phyloP scores from a whole-genome alignment of 1,140 invertebrate species.

The Dendroctonus valens region DNA sequence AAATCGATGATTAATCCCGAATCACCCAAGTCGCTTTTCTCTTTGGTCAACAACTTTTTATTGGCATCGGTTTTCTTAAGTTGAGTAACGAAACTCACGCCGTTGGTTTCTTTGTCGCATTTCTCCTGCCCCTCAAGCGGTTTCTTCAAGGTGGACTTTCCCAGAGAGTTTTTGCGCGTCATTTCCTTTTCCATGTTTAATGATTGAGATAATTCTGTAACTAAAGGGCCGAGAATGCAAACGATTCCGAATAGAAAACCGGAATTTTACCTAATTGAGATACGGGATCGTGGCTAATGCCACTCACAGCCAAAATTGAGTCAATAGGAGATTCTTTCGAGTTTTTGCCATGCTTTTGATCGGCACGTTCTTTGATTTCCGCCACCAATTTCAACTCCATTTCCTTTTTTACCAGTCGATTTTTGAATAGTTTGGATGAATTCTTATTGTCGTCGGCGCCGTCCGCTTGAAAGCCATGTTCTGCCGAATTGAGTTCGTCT shows the following conservation, averaged over 20 bases:
- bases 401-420: slow-evolving; percentile 63
- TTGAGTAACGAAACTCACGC: slow-evolving; percentile 43
- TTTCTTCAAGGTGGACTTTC: slow-evolving; percentile 23
- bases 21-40: slow-evolving; percentile 44
- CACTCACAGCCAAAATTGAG: slow-evolving; percentile 48
- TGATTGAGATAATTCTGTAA: slow-evolving; percentile 38
- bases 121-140: slow-evolving; percentile 17
- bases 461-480: too few species aligned
- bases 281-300: slow-evolving; percentile 62
- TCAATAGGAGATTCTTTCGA: slow-evolving; percentile 53
- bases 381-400: slow-evolving; percentile 78
- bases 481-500: slow-evolving; percentile 1
- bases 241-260: too few species aligned
- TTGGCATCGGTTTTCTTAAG: slow-evolving; percentile 45
- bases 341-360: slow-evolving; percentile 58
- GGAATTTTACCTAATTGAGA: slow-evolving; percentile 74
- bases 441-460: slow-evolving; percentile 44
- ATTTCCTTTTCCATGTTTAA: slow-evolving; percentile 33
- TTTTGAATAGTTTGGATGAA: slow-evolving; percentile 50
- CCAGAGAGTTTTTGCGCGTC: slow-evolving; percentile 31
- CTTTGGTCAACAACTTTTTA: slow-evolving; percentile 45
- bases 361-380: slow-evolving; percentile 76
- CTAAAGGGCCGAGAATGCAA: too few species aligned
- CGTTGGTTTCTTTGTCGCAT: slow-evolving; percentile 38
- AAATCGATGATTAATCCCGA: slow-evolving; percentile 70